Evolutionary conservation across 2,113 vertebrate genomes (phyloP), one percentile per base, ranked within the genome.

Genomic region (Microcebus tavaratra): DNA sequence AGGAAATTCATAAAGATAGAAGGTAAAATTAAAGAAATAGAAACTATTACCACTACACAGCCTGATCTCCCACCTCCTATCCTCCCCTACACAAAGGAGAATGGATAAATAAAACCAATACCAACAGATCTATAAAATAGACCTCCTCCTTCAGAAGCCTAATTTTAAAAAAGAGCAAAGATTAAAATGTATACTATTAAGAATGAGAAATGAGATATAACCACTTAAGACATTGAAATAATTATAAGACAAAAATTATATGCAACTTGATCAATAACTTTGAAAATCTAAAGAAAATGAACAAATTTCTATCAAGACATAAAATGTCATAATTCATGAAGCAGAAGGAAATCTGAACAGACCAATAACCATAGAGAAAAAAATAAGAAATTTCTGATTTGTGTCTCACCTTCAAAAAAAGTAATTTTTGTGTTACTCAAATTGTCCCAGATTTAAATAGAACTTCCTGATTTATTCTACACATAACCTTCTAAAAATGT

Each of bases 241-340:
- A 68, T 42, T 81, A 12, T 36, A 61, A 81, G 48, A 93, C 20
- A 76, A 87, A 82, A 91, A 81, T 50, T 65, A 76, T 42, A 68
- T 75, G 34, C 67, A 80, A 90, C 50, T 23, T 90, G 50, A 42
- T 82, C 42, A 93, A 78, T 65, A 85, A 42, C 42, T 82, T 68
- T 67, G 70, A 94, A 91, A 94, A 83, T 83, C 53, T 88, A 72
- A 95, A 94, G 87, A 86, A 93, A 91, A 84, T 61, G 27, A 92
- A 80, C 14, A 68, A 13, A 84, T 80, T 91, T 91, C 34, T 79
- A 91, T 45, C 25, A 50, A 78, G 50, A 83, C 36, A 83, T 4
- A 72, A 10, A 94, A 39, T 94, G 31, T 73, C 36, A 83, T 83
- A 88, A 83, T 9, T 88, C 45, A 73, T 73, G 20, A 65, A 78